Evolutionary conservation across 2,797 vertebrate genomes (phyloP).

Genomic region (Mus spretus): DNA sequence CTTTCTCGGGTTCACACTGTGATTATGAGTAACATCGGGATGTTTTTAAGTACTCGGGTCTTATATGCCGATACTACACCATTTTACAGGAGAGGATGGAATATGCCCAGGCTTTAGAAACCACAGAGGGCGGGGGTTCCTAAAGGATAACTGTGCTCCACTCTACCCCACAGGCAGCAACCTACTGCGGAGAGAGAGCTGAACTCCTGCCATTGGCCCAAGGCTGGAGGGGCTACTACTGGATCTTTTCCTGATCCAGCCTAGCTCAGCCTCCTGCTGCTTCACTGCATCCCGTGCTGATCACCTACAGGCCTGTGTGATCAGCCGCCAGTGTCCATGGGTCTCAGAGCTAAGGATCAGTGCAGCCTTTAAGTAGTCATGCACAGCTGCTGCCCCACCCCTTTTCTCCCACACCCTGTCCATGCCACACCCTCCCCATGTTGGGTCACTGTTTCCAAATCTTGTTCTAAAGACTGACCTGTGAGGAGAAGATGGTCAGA

Average conservation of each 20-base stretch:
- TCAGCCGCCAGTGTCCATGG: not conserved
- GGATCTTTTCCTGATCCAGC: conserved; percentile 13
- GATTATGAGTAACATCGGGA: not conserved
- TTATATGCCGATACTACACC: not conserved
- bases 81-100: not conserved
- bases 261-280: not conserved
- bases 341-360: not conserved
- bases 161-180: conserved; percentile 3
- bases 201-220: not conserved
- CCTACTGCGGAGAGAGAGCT: not conserved
- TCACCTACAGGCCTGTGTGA: not conserved
- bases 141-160: not conserved
- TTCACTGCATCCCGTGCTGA: not conserved
- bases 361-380: not conserved
- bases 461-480: not conserved
- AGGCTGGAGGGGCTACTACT: not conserved
- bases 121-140: not conserved
- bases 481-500: not conserved
- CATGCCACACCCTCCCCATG: not conserved
- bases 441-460: not conserved
- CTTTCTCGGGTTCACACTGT: not conserved
- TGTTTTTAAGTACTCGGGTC: not conserved
- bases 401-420: not conserved
- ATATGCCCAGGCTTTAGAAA: not conserved
- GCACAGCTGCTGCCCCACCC: not conserved